Conservation (phyloP, 2,113 vertebrate genomes). For the Odocoileus virginianus region DNA sequence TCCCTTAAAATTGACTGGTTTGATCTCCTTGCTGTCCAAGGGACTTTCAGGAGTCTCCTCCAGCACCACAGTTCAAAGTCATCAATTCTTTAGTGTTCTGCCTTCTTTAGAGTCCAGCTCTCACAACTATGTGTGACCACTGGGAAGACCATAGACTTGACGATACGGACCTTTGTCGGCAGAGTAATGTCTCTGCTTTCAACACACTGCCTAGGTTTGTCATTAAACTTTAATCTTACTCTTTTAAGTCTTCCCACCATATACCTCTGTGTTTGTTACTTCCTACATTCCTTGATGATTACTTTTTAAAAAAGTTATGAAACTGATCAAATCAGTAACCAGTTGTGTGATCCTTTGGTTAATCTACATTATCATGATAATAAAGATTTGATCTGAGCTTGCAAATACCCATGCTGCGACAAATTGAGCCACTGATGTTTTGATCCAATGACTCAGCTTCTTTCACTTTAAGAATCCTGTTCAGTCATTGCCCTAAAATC, state of each 20-base stretch:
- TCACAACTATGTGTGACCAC: not conserved
- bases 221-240: not conserved
- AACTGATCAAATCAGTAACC: not conserved
- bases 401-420: not conserved
- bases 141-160: not conserved
- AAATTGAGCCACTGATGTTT: not conserved
- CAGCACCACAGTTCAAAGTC: not conserved
- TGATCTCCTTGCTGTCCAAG: not conserved
- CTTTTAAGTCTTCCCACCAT: not conserved
- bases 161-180: fast-evolving
- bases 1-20: not conserved
- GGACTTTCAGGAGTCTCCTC: not conserved
- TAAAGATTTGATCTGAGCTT: not conserved
- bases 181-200: not conserved
- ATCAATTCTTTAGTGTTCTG: not conserved
- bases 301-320: not conserved
- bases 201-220: not conserved
- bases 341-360: not conserved
- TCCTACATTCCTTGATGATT: not conserved
- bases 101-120: not conserved
- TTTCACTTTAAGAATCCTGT: not conserved
- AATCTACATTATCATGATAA: not conserved
- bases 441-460: not conserved
- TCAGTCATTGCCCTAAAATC: not conserved
- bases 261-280: not conserved